Evolutionary conservation across 2,113 vertebrate species (phyloP), one percentile per base, ranked within the genome.

Genomic region (Butorides virescens): DNA sequence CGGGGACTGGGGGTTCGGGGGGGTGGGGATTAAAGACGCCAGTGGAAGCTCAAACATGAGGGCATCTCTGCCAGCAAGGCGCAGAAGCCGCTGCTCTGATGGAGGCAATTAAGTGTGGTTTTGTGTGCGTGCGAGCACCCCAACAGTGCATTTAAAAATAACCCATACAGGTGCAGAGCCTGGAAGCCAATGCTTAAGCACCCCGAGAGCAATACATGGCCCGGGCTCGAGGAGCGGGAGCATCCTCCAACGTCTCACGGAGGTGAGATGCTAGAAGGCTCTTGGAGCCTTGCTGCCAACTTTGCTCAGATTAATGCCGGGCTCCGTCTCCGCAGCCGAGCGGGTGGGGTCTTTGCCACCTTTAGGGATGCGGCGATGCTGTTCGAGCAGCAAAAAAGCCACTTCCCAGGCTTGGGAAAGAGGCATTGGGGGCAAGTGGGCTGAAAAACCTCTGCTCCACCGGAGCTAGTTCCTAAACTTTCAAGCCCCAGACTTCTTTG

Each of bases 221-320:
- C 58, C 0, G 0, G 47, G 30, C 30, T 59, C 2, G 11, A 50
- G 63, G 49, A 37, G 47, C 2, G 1, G 84, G 70, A 76, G 17
- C 22, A 4, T 70, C 36, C 47, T 42, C 13, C 2, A 0, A 3
- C 2, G 1, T 34, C 86, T 42, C 1, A 1, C 0, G 0, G 50
- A 65, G 49, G 7, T 23, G 81, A 81, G 78, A 7, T 56, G 74
- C 52, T 74, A 19, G 80, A 42, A 74, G 21, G 29, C 58, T 90
- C n/a, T 39, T 10, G 30, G 37, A 46, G 27, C 26, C 1, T 7
- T 3, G 1, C 6, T 68, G 71, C 37, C 63, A 92, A 5, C 42
- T 71, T 44, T 7, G 1, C 49, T 11, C 0, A 13, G 37, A 29
- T 75, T 76, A 44, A 49, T 0, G 6, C 20, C 0, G 2, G 44